Conservation (phyloP, 2,888 invertebrate genomes). For the Amphipoea oculea region DNA sequence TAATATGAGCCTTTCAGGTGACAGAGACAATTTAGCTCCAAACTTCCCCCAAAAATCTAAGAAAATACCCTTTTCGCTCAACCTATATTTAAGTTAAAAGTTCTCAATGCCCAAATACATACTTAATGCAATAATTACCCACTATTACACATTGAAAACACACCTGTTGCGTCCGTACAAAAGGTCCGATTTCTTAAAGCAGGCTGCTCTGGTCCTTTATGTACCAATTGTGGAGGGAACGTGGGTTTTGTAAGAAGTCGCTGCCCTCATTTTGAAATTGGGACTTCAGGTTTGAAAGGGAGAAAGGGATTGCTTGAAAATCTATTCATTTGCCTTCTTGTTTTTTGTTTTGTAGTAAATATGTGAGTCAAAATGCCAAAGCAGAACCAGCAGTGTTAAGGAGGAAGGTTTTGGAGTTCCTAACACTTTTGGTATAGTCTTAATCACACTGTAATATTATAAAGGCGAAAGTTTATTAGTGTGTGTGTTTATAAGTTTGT, state of each 20-base stretch:
- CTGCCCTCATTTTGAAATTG: conserved; percentile 42
- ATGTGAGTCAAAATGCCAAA: background rate
- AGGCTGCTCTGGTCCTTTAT: conserved; percentile 26
- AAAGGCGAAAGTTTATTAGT: too few species aligned
- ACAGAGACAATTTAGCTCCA: background rate
- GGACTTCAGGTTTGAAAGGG: background rate
- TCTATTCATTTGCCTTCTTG: conserved; percentile 7
- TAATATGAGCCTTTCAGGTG: background rate
- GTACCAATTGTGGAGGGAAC: conserved; percentile 24
- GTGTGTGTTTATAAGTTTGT: too few species aligned
- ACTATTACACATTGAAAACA: conserved; percentile 41
- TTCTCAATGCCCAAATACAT: conserved; percentile 26
- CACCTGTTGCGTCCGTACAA: conserved; percentile 54
- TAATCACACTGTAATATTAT: too few species aligned
- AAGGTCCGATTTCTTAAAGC: conserved; percentile 22
- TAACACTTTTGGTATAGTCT: background rate
- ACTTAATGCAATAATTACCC: conserved; percentile 48
- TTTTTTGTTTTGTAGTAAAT: background rate
- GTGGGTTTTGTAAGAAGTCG: background rate
- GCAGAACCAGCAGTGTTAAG: background rate
- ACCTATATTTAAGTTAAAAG: conserved; percentile 45
- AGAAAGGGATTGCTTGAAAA: conserved; percentile 16
- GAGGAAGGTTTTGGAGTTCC: background rate
- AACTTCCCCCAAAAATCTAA: background rate
- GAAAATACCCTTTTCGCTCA: background rate